These are phyloP conservation scores for Pocillopora verrucosa DNA, from an alignment of 64 coral and sea anemone genomes.

Conservation along the genomic window DNA sequence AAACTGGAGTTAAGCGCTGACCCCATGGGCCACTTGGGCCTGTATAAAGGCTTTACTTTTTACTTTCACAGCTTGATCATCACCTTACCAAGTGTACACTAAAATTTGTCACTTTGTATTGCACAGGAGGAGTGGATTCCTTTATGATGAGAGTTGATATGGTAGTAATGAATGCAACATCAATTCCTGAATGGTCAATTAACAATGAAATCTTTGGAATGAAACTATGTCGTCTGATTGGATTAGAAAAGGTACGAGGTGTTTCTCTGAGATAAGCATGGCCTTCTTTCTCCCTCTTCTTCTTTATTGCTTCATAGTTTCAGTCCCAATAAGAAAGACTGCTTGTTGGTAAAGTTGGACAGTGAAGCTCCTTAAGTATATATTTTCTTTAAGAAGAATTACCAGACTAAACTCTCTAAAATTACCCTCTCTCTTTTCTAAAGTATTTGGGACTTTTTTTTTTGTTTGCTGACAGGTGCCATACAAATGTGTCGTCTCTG, in stretches of 20 bases:
- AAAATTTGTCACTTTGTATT: not conserved
- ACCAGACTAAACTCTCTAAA: too few relatives aligned
- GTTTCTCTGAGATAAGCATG: not conserved
- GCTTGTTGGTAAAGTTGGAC: too few relatives aligned
- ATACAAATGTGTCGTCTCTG: slow-evolving; percentile 63
- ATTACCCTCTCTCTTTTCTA: not conserved
- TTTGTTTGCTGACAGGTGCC: slow-evolving; percentile 41
- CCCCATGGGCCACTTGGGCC: too few relatives aligned
- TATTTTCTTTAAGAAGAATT: too few relatives aligned
- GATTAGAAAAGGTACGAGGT: slow-evolving; percentile 59
- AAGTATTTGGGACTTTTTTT: not conserved
- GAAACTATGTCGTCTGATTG: slow-evolving; percentile 56
- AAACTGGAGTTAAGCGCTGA: too few relatives aligned
- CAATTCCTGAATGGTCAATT: slow-evolving; percentile 2
- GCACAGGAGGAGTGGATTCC: slow-evolving; percentile 73
- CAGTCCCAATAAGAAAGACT: too few relatives aligned
- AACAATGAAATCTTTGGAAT: slow-evolving; percentile 41
- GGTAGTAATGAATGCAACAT: slow-evolving; percentile 4
- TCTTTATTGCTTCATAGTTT: too few relatives aligned
- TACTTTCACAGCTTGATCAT: too few relatives aligned
- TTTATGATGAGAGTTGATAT: slow-evolving; percentile 55
- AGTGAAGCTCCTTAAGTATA: too few relatives aligned
- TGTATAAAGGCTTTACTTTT: too few relatives aligned
- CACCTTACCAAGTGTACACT: too few relatives aligned
- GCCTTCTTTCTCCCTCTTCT: too few relatives aligned